Evolutionary conservation across 1,140 invertebrate genomes (phyloP), one percentile per base, ranked within the genome.

Genomic region (Achroia grisella): DNA sequence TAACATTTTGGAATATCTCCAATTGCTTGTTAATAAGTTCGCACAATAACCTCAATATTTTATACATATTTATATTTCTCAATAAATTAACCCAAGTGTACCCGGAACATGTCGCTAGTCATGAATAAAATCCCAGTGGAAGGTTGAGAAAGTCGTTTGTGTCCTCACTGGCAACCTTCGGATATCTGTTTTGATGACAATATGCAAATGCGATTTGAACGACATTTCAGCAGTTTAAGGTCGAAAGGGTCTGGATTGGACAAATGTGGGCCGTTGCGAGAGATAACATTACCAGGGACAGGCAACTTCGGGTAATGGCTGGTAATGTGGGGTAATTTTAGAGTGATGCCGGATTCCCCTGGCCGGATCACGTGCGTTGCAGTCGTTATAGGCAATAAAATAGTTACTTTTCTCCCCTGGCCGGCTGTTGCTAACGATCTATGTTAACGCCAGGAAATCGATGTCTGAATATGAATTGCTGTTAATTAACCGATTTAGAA

Each of bases 361-460:
- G 40, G 34, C 30, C 33, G 41, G 40, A 23, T 44, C 55, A 53
- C 55, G 49, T 52, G 15, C 55, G 31, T n/a, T 40, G 44, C 41
- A 53, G 48, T 41, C 51, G 45, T 53, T 53, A 48, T 48, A 31
- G 44, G 14, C 13, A 41, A 48, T 48, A 44, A 44, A 44, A 32
- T 45, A 29, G 45, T 46, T 46, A 42, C 30, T 34, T 39, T 31
- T 42, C 31, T 23, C 33, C 31, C 36, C 13, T 29, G 37, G 45
- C 44, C 11, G 12, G 23, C 33, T 28, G 14, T 42, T 14, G 29
- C 23, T 17, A 10, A n/a, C 39, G 2, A 28, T 23, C 17, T 2
- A 2, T 23, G 17, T 23, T 23, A 23, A 23, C 17, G 6, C 17
- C 17, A 23, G 17, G 6, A 6, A 23, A 23, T 6, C 17, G 17